Conservation (phyloP, 1,140 invertebrate species). For the Atta texana region DNA sequence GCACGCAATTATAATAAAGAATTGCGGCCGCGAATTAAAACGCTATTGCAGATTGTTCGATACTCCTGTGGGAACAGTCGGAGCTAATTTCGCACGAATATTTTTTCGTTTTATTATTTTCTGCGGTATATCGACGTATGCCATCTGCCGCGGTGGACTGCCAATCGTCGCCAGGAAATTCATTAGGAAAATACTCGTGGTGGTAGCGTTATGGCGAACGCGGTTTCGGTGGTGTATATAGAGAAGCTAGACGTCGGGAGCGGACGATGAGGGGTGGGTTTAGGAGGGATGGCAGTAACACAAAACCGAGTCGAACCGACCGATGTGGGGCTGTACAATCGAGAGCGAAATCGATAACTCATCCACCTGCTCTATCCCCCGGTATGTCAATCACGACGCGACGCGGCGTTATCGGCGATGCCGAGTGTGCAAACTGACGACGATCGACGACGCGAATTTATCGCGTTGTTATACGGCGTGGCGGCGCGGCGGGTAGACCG, state of each 20-base stretch:
- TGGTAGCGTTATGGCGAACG: constrained; percentile 43
- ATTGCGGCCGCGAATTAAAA: constrained; percentile 52
- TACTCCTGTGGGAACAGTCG: background rate
- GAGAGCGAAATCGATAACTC: constrained; percentile 62
- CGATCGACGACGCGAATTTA: constrained; percentile 63
- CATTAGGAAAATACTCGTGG: constrained; percentile 57
- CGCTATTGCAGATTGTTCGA: constrained; percentile 33
- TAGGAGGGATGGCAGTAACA: background rate
- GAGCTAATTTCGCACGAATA: constrained; percentile 39
- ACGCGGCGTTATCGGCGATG: constrained; percentile 58
- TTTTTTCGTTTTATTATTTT: constrained; percentile 21
- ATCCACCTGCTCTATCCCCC: constrained; percentile 49
- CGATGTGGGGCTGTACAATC: constrained; percentile 41
- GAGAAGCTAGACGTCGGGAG: background rate
- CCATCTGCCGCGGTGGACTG: constrained; percentile 49
- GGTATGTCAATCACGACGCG: constrained; percentile 54
- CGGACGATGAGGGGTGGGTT: background rate
- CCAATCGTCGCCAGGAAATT: constrained; percentile 62
- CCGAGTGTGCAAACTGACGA: constrained; percentile 61
- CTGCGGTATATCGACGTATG: constrained; percentile 42
- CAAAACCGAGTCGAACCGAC: constrained; percentile 49
- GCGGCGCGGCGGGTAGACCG: background rate
- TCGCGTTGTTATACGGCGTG: background rate
- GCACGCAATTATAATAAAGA: constrained; percentile 49
- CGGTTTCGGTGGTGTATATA: constrained; percentile 27